A percentile compares a stretch with the other conserved stretches of the same genome.
Conservation (phyloP, 2,797 vertebrate genomes). For the Apogon talboti region DNA sequence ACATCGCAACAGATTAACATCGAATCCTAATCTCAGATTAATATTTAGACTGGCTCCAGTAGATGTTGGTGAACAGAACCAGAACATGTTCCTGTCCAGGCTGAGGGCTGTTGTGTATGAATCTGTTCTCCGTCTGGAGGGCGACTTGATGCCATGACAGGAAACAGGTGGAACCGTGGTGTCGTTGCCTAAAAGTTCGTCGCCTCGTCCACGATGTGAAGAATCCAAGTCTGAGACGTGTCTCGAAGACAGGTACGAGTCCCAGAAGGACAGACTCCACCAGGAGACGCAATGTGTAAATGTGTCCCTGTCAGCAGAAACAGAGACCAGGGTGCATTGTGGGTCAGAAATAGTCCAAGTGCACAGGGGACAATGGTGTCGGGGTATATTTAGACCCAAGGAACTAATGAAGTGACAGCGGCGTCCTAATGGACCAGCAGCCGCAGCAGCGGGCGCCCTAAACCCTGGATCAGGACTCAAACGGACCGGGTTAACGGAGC, state of each 20-base stretch:
- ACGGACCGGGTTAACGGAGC: too few species aligned
- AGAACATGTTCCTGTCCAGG: too few species aligned
- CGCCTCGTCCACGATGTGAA: slow-evolving; percentile 33
- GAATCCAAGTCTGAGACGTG: slow-evolving; percentile 33
- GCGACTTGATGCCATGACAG: too few species aligned
- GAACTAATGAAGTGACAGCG: slow-evolving; percentile 54
- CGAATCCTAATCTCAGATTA: too few species aligned
- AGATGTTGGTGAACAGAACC: too few species aligned
- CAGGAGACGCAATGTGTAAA: slow-evolving; percentile 67
- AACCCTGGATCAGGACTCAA: slow-evolving; percentile 17
- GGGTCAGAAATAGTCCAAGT: slow-evolving; percentile 67
- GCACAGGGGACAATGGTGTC: slow-evolving; percentile 31
- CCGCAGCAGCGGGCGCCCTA: slow-evolving; percentile 25
- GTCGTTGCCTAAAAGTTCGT: slow-evolving; percentile 30
- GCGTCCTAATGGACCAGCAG: slow-evolving; percentile 54
- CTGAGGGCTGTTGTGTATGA: too few species aligned
- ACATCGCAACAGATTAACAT: too few species aligned
- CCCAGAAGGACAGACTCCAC: slow-evolving; percentile 12
- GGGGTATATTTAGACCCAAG: slow-evolving; percentile 60
- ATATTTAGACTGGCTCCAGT: too few species aligned
- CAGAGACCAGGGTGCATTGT: slow-evolving; percentile 64
- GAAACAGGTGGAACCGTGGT: slow-evolving; percentile 58
- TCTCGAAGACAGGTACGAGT: slow-evolving; percentile 46
- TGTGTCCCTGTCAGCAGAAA: slow-evolving; percentile 76
- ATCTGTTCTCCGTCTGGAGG: too few species aligned